Percentiles rank a stretch among this genome's conserved stretches.
These are phyloP conservation scores for Amphipyra berbera DNA, from an alignment of 2,888 invertebrate species.

Conservation along the genomic window DNA sequence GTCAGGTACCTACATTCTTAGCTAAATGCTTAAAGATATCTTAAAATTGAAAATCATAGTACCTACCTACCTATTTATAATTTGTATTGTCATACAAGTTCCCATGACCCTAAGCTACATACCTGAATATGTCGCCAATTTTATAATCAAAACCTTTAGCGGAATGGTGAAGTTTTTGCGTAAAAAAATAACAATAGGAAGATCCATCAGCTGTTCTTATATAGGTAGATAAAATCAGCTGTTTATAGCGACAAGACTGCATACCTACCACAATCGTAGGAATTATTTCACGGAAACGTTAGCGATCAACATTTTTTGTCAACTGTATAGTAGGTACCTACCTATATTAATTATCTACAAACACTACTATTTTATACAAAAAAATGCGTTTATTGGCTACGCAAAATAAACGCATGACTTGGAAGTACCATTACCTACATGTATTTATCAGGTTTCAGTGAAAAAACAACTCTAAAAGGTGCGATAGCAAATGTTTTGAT, in stretches of 20 bases:
- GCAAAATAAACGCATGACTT: too few relatives aligned
- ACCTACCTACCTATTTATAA: constrained; percentile 1
- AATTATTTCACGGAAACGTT: constrained; percentile 9
- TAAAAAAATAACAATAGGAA: constrained; percentile 41
- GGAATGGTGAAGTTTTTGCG: constrained; percentile 27
- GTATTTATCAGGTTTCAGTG: too few relatives aligned
- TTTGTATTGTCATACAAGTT: constrained; percentile 25
- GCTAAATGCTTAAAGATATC: neutral
- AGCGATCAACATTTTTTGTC: too few relatives aligned
- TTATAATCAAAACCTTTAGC: constrained; percentile 27
- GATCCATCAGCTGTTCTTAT: constrained; percentile 42
- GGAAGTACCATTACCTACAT: too few relatives aligned
- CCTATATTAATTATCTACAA: too few relatives aligned
- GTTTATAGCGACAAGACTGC: constrained; percentile 2
- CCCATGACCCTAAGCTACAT: constrained; percentile 44
- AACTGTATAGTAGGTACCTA: too few relatives aligned
- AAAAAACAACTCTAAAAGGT: too few relatives aligned
- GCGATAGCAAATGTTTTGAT: too few relatives aligned
- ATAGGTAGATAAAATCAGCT: constrained; percentile 43
- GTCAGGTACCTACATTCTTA: too few relatives aligned
- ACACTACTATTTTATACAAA: too few relatives aligned
- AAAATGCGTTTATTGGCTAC: too few relatives aligned
- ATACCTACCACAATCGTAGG: constrained; percentile 6
- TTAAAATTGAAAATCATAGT: neutral
- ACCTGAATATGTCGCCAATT: constrained; percentile 39